Conservation (phyloP, 2,888 invertebrate species). For the Drosophila histrio region DNA sequence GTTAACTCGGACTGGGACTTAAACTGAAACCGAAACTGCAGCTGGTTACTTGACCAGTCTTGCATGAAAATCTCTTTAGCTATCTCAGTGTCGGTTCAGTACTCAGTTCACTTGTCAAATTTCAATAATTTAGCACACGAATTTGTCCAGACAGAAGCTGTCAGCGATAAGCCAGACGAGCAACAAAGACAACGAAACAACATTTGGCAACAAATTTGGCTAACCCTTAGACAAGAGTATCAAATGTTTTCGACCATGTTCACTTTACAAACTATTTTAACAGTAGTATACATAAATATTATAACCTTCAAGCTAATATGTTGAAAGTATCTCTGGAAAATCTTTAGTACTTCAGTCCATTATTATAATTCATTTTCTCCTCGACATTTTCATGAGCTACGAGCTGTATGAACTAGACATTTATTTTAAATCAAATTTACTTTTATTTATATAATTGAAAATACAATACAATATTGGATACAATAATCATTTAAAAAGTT, state of each 20-base stretch:
- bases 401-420: no score
- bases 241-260: neutral
- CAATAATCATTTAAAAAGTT: no score
- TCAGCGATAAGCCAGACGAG: constrained; percentile 67
- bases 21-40: constrained; percentile 31
- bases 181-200: constrained; percentile 49
- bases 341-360: no score
- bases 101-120: constrained; percentile 60
- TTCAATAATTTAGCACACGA: constrained; percentile 63
- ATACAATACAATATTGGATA: no score
- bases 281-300: no score
- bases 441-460: no score
- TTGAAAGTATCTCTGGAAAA: no score
- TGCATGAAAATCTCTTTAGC: constrained; percentile 15
- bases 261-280: neutral
- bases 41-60: constrained; percentile 36
- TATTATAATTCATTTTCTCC: no score
- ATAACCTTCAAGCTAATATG: no score
- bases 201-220: constrained; percentile 43
- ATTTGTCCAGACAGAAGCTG: constrained; percentile 65
- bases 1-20: constrained; percentile 15
- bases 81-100: constrained; percentile 13
- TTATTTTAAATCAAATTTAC: no score
- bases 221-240: constrained; percentile 45
- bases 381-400: no score